Evolutionary conservation across 2,113 vertebrate genomes (phyloP), one percentile per base, ranked within the genome.

Genomic region (Ailuropoda melanoleuca): DNA sequence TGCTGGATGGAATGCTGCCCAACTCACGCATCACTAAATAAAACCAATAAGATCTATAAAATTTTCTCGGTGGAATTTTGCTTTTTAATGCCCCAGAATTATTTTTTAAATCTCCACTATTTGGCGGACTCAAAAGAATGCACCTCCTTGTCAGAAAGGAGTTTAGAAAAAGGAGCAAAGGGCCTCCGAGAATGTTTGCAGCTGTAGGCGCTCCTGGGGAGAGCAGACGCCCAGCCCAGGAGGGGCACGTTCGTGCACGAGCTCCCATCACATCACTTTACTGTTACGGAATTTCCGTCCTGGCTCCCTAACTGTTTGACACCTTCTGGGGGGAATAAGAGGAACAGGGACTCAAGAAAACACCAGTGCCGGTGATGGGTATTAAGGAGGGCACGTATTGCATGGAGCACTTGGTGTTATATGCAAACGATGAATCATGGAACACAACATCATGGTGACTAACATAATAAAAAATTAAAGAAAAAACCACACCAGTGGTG

Each of bases 171-270:
- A 81, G 31, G 64, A 24, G 50, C 53, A 4, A 13, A 34, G 26
- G n/a, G 31, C 1, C 74, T 46, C 26, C 9, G 50, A 19, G 43
- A 11, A 50, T 4, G 75, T 3, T 2, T 29, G 6, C 1, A 19
- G 13, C 34, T 8, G 24, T 43, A 48, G 24, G 43, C 14, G 13
- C 39, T 24, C 34, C 75, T 21, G 0, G 14, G 17, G 80, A 23
- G 23, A 7, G 31, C 37, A 2, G 11, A 2, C 1, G 6, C n/a
- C 58, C 10, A 0, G 31, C 93, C 72, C 55, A 0, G 8, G 6
- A 43, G 0, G 4, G 0, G 4, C 10, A 26, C 1, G 3, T 1
- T 14, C 21, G 12, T 0, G 18, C 3, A 8, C 24, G 17, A 43
- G 12, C 4, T 48, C 39, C 10, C 1, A 11, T 15, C 43, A 0